These are phyloP conservation scores for Nyctibius grandis DNA, from an alignment of 2,797 vertebrate species.

Conservation along the genomic window DNA sequence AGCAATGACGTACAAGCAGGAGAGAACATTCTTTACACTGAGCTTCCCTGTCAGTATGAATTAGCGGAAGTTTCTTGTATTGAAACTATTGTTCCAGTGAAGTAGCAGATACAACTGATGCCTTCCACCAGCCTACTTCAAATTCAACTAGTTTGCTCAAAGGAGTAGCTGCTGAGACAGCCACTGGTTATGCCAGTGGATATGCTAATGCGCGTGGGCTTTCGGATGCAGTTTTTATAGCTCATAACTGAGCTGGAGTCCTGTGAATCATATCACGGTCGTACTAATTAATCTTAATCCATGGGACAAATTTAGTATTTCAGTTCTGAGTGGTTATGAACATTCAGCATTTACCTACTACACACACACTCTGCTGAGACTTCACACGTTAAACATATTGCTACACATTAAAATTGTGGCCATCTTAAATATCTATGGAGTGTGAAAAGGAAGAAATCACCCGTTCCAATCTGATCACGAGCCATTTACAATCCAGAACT, in stretches of 20 bases:
- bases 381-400: background rate
- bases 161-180: background rate
- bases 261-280: fast-evolving
- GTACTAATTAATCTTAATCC: background rate
- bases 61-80: background rate
- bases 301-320: fast-evolving
- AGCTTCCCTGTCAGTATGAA: background rate
- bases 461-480: fast-evolving
- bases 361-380: background rate
- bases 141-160: background rate
- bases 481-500: background rate
- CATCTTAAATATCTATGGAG: background rate
- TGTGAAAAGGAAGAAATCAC: background rate
- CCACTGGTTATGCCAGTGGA: too few relatives aligned
- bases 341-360: background rate
- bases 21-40: background rate
- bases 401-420: background rate
- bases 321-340: background rate
- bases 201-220: fast-evolving
- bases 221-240: background rate
- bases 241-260: background rate
- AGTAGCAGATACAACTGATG: background rate
- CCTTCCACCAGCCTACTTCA: background rate
- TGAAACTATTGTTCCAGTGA: background rate
- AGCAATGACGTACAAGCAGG: background rate